Conservation (phyloP, 2,113 vertebrate species). For the Aphelocoma coerulescens region DNA sequence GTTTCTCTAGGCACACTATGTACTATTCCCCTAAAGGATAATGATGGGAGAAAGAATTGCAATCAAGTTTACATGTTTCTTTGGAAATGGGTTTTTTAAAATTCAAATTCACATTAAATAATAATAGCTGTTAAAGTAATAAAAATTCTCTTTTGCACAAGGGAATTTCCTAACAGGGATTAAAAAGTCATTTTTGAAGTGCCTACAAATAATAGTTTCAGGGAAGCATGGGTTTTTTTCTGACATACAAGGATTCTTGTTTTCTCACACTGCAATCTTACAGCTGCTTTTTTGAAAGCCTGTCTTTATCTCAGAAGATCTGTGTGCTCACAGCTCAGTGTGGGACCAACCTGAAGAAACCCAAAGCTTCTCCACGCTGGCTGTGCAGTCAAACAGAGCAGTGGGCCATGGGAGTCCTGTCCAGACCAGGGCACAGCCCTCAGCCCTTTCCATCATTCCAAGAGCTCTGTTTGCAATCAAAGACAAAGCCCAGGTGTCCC, state of each 20-base stretch:
- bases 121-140: not conserved
- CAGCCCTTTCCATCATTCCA: not conserved
- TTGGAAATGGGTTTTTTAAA: not conserved
- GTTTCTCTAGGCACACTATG: not conserved
- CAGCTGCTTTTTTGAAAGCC: not conserved
- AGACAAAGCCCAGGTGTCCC: not conserved
- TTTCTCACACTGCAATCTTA: not conserved
- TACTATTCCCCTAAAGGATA: not conserved
- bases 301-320: not conserved
- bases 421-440: not conserved
- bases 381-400: not conserved
- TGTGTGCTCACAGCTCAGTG: not conserved
- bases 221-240: not conserved
- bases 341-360: not conserved
- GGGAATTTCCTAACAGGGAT: not conserved
- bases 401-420: not conserved
- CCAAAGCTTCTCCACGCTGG: fast-evolving
- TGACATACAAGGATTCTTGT: not conserved
- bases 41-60: not conserved
- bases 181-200: not conserved
- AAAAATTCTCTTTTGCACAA: not conserved
- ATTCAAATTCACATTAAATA: not conserved
- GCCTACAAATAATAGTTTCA: not conserved
- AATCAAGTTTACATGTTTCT: not conserved
- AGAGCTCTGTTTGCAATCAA: not conserved